Base-by-base conservation (phyloP, 2,797 vertebrate genomes). In the Myotis planiceps region DNA sequence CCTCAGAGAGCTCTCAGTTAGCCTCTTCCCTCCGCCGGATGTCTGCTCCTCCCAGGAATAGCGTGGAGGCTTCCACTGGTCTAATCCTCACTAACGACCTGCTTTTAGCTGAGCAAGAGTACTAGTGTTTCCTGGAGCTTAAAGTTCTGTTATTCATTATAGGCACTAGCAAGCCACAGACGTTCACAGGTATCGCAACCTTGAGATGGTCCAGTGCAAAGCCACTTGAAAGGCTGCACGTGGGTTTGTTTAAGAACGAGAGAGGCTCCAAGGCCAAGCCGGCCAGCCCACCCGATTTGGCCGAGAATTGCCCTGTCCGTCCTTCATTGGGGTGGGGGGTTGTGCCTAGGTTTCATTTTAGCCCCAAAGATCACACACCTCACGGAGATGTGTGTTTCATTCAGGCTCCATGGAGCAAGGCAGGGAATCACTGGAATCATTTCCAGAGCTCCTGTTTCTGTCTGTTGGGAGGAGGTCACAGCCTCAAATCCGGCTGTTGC, bases 311-410 rank as follows among this genome's bases (percentile, higher is more conserved):
- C 63, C 53, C 29, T 72, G 29, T 60, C 47, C 84, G 58, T 42
- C 76, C 90, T 81, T 72, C 8, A 4, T 55, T n/a, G 29, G 18
- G 27, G 37, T 74, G 71, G 65, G 65, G 76, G 29, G 0, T 71
- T 1, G 1, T 95, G 25, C 53, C 81, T 94, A 5, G 16, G 12
- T 75, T 85, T 91, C 76, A 27, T 66, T 27, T 32, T 68, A 37
- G 80, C 45, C 18, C 4, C 27, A 65, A 63, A 90, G 88, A 80
- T 45, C 39, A 75, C 45, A 63, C 60, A 53, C 19, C 0, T 76
- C 80, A 8, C 37, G n/a, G 55, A 63, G 91, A 63, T 16, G 63
- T 72, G 92, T 94, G 96, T 95, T 97, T 87, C 69, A 2, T 69
- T 91, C 66, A 13, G 93, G n/a, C 25, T 95, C 12, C 25, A 0